phyloP scores from a whole-genome alignment of 2,113 vertebrate species.

The Nicator chloris region DNA sequence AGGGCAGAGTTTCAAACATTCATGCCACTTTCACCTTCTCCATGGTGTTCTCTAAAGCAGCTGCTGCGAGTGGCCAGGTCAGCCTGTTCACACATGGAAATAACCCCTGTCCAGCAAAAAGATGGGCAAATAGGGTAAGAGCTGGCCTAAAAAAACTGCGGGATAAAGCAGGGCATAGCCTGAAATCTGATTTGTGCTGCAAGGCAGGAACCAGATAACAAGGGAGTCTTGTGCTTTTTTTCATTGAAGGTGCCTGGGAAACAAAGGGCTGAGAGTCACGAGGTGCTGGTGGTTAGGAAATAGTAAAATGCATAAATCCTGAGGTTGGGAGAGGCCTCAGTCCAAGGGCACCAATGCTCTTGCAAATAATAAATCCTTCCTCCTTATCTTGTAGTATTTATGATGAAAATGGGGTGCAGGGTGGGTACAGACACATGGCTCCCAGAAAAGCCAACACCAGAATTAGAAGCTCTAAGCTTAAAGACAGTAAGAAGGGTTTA shows the following conservation, averaged over 20 bases:
- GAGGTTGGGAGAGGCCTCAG: neutral
- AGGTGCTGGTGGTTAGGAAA: neutral
- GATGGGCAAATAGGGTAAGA: neutral
- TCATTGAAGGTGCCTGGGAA: neutral
- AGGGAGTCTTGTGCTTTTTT: neutral
- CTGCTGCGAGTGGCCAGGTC: neutral
- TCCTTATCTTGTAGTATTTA: neutral
- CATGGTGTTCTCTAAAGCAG: neutral
- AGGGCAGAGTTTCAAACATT: neutral
- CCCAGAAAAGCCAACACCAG: neutral
- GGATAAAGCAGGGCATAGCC: neutral
- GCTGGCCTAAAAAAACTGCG: neutral
- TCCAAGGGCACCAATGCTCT: neutral
- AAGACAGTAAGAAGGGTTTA: neutral
- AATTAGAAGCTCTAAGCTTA: neutral
- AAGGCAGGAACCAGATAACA: neutral
- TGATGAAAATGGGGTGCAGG: neutral
- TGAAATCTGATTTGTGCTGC: neutral
- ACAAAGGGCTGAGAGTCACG: neutral
- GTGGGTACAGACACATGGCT: neutral
- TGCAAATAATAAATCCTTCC: neutral
- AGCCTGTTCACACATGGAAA: neutral
- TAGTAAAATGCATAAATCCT: neutral
- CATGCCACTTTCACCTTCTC: neutral
- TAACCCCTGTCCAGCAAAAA: neutral